phyloP scores from a whole-genome alignment of 2,888 invertebrate species.

The Ptilodon capucinus region DNA sequence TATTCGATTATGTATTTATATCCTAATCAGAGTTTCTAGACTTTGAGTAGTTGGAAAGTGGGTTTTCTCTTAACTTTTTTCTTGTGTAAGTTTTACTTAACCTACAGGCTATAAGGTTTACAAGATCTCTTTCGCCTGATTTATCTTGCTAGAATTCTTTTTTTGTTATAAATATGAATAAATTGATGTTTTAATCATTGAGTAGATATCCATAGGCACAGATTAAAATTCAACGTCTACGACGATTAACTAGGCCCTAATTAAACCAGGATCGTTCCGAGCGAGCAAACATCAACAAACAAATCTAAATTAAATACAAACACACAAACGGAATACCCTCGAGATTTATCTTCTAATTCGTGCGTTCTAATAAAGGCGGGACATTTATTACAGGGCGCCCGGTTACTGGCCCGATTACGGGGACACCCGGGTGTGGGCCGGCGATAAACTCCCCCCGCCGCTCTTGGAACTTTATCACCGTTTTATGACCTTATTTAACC shows the following conservation, averaged over 20 bases:
- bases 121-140: too few relatives aligned
- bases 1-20: too few relatives aligned
- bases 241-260: constrained; percentile 4
- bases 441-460: constrained; percentile 3
- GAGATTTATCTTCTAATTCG: constrained; percentile 13
- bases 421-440: constrained; percentile 7
- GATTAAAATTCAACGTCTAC: not conserved
- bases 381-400: constrained; percentile 13
- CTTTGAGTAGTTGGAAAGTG: too few relatives aligned
- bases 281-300: constrained; percentile 10
- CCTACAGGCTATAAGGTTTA: too few relatives aligned
- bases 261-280: constrained; percentile 18
- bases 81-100: too few relatives aligned
- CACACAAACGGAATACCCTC: constrained; percentile 6
- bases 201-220: too few relatives aligned
- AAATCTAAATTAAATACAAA: constrained; percentile 25
- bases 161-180: too few relatives aligned
- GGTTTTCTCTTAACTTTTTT: too few relatives aligned
- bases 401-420: constrained; percentile 5
- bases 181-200: too few relatives aligned
- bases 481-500: constrained; percentile 38
- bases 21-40: too few relatives aligned
- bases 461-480: constrained; percentile 15
- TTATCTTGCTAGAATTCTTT: too few relatives aligned
- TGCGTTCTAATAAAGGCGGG: constrained; percentile 13